These are phyloP conservation scores for Sesia apiformis DNA, from an alignment of 2,888 invertebrate genomes.

Conservation along the genomic window DNA sequence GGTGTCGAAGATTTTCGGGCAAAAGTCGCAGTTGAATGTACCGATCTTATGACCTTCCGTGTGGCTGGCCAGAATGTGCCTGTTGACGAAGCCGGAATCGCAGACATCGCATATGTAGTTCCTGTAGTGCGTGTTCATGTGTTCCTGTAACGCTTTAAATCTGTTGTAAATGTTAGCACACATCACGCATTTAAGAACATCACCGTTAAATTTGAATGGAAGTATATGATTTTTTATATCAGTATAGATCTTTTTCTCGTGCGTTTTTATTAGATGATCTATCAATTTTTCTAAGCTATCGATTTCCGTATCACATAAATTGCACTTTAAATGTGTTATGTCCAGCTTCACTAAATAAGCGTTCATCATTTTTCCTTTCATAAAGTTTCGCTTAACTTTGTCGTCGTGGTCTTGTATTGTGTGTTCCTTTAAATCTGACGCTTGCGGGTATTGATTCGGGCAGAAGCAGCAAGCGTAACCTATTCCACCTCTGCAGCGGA, in stretches of 20 bases:
- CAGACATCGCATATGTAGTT: slow-evolving; percentile 36
- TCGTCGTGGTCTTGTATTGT: slow-evolving; percentile 20
- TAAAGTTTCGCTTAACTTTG: slow-evolving; percentile 21
- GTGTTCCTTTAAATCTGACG: slow-evolving; percentile 32
- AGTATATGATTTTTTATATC: slow-evolving; percentile 34
- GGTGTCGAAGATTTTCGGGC: slow-evolving; percentile 1
- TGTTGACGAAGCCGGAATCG: slow-evolving; percentile 20
- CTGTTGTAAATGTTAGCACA: slow-evolving; percentile 26
- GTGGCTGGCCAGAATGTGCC: not conserved
- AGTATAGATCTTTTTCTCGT: slow-evolving; percentile 23
- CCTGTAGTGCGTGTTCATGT: slow-evolving; percentile 37
- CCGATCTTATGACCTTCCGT: not conserved
- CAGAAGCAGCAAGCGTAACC: slow-evolving; percentile 38
- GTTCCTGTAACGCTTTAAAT: slow-evolving; percentile 31
- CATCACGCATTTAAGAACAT: slow-evolving; percentile 24
- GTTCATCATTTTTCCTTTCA: slow-evolving; percentile 23
- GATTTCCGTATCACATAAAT: slow-evolving; percentile 22
- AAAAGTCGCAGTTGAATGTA: not conserved
- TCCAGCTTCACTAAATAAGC: slow-evolving; percentile 35
- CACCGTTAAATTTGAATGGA: slow-evolving; percentile 33
- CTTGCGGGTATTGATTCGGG: slow-evolving; percentile 17
- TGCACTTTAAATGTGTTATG: slow-evolving; percentile 37
- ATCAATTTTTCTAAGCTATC: slow-evolving; percentile 21
- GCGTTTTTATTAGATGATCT: slow-evolving; percentile 26
- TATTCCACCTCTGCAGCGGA: slow-evolving; percentile 24